Evolutionary conservation across 2,797 vertebrate genomes (phyloP).

Genomic region (Petrocephalus sullivani): DNA sequence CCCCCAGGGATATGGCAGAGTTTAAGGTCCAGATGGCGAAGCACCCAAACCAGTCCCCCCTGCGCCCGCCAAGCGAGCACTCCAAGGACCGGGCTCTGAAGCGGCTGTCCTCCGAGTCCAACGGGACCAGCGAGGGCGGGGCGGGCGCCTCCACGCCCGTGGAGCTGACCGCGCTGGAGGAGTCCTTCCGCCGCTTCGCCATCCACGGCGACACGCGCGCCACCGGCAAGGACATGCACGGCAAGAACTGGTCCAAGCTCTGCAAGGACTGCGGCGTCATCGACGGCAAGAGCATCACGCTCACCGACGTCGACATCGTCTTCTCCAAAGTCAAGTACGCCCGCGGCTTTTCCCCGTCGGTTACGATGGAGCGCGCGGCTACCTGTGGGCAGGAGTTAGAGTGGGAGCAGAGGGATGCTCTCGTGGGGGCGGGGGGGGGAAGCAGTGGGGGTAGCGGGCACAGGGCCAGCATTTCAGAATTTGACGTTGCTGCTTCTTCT

Average conservation of each 20-base stretch:
- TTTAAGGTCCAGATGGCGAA: constrained; percentile 76
- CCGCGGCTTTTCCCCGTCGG: not conserved
- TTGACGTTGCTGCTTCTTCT: not conserved
- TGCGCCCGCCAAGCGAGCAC: constrained; percentile 72
- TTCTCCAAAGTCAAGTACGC: constrained; percentile 98
- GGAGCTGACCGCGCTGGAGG: constrained; percentile 82
- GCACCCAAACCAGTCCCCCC: constrained; percentile 62
- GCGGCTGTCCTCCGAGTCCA: constrained; percentile 75
- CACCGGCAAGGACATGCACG: constrained; percentile 86
- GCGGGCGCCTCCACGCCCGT: constrained; percentile 58
- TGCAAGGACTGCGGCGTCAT: constrained; percentile 90
- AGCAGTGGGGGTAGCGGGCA: not conserved
- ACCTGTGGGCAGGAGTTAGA: not conserved
- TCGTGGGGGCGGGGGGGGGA: not conserved
- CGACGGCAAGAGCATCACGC: constrained; percentile 82
- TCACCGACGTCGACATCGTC: constrained; percentile 93
- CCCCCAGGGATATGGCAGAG: constrained; percentile 72
- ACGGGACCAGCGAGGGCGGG: constrained; percentile 74
- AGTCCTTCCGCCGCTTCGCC: constrained; percentile 84
- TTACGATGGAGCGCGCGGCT: not conserved
- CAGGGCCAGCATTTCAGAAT: not conserved
- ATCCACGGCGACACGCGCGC: constrained; percentile 88
- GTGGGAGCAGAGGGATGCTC: not conserved
- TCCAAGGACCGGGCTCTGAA: constrained; percentile 71
- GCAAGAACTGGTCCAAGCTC: constrained; percentile 96